Evolutionary conservation across 2,888 invertebrate species (phyloP), one percentile per base, ranked within the genome.

Genomic region (Tolmerus cingulatus): DNA sequence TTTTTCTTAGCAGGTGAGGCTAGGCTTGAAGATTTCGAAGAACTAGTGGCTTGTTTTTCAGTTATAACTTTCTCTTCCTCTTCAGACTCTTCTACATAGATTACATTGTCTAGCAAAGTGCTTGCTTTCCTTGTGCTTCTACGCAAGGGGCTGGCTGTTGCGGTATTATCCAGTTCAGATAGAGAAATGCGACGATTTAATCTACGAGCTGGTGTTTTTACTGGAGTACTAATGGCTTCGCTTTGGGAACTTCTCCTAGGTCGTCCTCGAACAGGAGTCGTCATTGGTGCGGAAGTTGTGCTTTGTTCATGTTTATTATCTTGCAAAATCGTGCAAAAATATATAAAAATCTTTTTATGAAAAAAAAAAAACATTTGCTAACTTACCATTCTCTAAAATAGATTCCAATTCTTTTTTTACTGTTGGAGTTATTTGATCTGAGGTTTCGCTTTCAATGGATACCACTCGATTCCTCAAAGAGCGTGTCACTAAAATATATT

Each of bases 71-170:
- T 8, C 46, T 43, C 16, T 74, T 46, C 85, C 46, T 74, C 46
- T 0, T 46, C 74, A n/a, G 55, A 23, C 34, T 74, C 74, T 46
- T 85, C 85, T 27, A 46, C 46, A 23, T 30, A 12, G 27, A 27
- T 19, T 27, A 27, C 55, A 37, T 55, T 23, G n/a, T 55, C 78
- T 43, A 30, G 27, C 23, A 27, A 12, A 77, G 57, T 19, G 40
- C 78, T 78, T 27, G 37, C 8, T 66, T 27, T 57, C 19, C 86
- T 86, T 19, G 55, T 27, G 19, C 79, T 86, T 66, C 86, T 78
- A 12, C 86, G 78, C 12, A 57, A 5, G 5, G 86, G 86, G 1
- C 86, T 86, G 1, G 74, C 16, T 27, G 14, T 34, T 14, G 74
- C 8, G 23, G 43, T 12, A 74, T 27, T 74, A 23, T 85, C 74